Percentiles rank a stretch among this genome's conserved stretches.
These are phyloP conservation scores for Papilio elwesi DNA, from an alignment of 2,888 invertebrate genomes.

Conservation along the genomic window DNA sequence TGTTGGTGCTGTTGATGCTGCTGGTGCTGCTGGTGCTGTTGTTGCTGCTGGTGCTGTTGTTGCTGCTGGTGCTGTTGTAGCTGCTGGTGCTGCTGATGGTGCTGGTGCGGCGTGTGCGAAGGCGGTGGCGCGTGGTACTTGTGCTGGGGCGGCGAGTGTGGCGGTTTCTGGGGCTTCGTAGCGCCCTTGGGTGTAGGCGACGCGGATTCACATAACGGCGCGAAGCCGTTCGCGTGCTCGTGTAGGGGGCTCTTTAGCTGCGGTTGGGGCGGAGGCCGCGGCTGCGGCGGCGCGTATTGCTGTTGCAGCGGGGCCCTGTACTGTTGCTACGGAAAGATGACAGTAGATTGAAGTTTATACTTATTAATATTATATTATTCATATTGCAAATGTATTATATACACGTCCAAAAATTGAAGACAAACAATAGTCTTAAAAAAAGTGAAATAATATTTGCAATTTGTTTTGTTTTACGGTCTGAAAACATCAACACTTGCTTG, in stretches of 20 bases:
- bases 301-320: constrained; percentile 78
- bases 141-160: constrained; percentile 80
- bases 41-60: constrained; percentile 56
- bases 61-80: constrained; percentile 43
- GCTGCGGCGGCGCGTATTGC: constrained; percentile 74
- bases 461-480: no score
- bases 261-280: constrained; percentile 66
- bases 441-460: no score
- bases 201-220: constrained; percentile 86
- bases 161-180: constrained; percentile 69
- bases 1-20: constrained; percentile 45
- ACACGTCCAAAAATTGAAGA: no score
- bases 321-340: constrained; percentile 65
- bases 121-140: constrained; percentile 77
- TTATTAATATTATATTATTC: neutral
- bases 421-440: no score
- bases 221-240: constrained; percentile 79
- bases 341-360: neutral
- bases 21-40: constrained; percentile 51
- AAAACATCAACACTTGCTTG: no score
- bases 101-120: constrained; percentile 71
- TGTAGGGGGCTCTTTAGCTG: constrained; percentile 84
- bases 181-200: constrained; percentile 80
- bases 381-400: no score
- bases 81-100: constrained; percentile 51